phyloP scores from a whole-genome alignment of 2,888 invertebrate species.

The Siphonodentalium dalli region DNA sequence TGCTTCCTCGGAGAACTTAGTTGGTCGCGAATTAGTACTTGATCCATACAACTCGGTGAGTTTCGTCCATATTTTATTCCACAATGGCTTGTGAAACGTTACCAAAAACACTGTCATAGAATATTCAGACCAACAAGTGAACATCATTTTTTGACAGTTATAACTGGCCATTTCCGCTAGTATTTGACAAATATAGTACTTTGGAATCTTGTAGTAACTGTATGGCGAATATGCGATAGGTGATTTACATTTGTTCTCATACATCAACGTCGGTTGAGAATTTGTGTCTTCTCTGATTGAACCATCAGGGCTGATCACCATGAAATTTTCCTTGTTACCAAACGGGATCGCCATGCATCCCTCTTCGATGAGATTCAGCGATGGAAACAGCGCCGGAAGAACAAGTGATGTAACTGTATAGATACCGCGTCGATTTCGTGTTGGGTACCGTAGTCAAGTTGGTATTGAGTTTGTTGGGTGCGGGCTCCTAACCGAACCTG shows the following conservation, averaged over 20 bases:
- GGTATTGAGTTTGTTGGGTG: neutral
- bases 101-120: conserved; percentile 9
- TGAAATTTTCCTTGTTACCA: neutral
- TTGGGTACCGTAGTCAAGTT: conserved; percentile 10
- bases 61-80: conserved; percentile 3
- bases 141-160: conserved; percentile 1
- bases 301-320: conserved; percentile 13
- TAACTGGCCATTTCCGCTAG: conserved; percentile 4
- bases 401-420: conserved; percentile 4
- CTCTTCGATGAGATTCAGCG: conserved; percentile 6
- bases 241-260: conserved; percentile 12
- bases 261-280: neutral
- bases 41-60: neutral
- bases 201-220: conserved; percentile 5
- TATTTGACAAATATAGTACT: conserved; percentile 6
- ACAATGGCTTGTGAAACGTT: neutral
- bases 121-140: conserved; percentile 12
- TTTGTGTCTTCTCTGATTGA: neutral
- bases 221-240: neutral
- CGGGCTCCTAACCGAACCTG: neutral
- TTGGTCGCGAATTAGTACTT: neutral
- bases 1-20: neutral
- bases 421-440: conserved; percentile 12
- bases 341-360: conserved; percentile 4
- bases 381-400: neutral